Evolutionary conservation across 2,113 vertebrate species (phyloP).

Genomic region (Bettongia penicillata): DNA sequence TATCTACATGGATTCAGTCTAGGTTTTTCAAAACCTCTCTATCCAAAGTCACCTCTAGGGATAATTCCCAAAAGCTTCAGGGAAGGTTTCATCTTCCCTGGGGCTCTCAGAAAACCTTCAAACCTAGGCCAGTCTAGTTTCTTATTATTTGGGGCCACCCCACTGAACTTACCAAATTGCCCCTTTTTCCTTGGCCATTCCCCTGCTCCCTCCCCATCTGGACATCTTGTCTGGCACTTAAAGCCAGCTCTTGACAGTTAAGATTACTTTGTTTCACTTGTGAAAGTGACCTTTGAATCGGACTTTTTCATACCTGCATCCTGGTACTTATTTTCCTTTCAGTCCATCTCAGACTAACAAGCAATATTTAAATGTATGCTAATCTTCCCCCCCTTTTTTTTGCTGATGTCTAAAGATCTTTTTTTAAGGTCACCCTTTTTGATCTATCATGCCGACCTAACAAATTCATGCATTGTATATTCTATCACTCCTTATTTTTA

Average conservation of each 20-base stretch:
- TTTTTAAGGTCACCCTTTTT: constrained; percentile 82
- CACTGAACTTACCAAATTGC: too few species aligned
- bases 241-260: not conserved
- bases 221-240: not conserved
- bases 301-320: constrained; percentile 28
- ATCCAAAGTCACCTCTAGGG: not conserved
- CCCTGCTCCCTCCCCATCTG: not conserved
- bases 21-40: not conserved
- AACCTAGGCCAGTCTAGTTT: not conserved
- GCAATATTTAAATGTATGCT: constrained; percentile 72
- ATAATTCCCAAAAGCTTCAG: not conserved
- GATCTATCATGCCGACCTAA: constrained; percentile 71
- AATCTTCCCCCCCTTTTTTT: constrained; percentile 63
- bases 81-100: not conserved
- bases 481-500: constrained; percentile 79
- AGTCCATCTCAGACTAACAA: constrained; percentile 56
- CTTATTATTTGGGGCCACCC: not conserved
- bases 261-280: not conserved
- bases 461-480: constrained; percentile 68
- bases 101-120: not conserved
- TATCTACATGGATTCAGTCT: not conserved
- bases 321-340: constrained; percentile 32
- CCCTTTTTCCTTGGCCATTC: not conserved
- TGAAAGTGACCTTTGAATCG: constrained; percentile 55
- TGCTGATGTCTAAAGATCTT: constrained; percentile 67